Base-by-base conservation (phyloP, 35 echinoderm and acorn worm species). In the Apostichopus japonicus region DNA sequence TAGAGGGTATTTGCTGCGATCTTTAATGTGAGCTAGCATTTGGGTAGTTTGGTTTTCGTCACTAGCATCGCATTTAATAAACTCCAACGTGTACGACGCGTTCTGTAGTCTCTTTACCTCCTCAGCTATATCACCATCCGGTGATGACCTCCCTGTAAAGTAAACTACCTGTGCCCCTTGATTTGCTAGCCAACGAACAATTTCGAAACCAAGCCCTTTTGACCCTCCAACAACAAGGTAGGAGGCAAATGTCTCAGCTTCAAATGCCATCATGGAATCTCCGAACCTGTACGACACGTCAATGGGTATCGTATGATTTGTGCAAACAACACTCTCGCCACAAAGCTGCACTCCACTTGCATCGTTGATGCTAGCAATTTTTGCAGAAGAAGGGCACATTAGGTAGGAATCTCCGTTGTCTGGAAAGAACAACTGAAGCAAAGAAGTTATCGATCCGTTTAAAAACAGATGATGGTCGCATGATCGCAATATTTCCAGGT, bases 171-270 rank as follows among this genome's bases (percentile, higher is more conserved):
- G 23, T 24, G 90, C 95, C 23, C 95, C 95, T 72, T 77, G 56
- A 16, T 21, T 19, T 2, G 79, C 62, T 53, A 96, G 62, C 95
- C 95, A 96, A 24, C 78, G 78, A 16, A 90, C 73, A 51, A 96
- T 19, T n/a, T 79, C 73, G 11, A 94, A 75, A 24, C 95, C 95
- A 53, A 96, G 80, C 7, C 95, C 95, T 75, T 88, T 96, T 10
- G 90, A 94, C 4, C 95, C 95, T 63, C 95, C 95, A 76, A 93
- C 93, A 5, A 96, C 86, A 53, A 96, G 82, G 58, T 94, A 96
- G 1, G 95, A 92, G 15, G 83, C 52, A 10, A 22, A 54, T 8
- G 70, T 22, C 2, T 90, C 78, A 67, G 79, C 83, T 1, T 21
- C 10, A 52, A 88, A 92, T 10, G 59, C n/a, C 4, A 19, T 23